Evolutionary conservation across 2,113 vertebrate genomes (phyloP).

Genomic region (Alectura lathami): DNA sequence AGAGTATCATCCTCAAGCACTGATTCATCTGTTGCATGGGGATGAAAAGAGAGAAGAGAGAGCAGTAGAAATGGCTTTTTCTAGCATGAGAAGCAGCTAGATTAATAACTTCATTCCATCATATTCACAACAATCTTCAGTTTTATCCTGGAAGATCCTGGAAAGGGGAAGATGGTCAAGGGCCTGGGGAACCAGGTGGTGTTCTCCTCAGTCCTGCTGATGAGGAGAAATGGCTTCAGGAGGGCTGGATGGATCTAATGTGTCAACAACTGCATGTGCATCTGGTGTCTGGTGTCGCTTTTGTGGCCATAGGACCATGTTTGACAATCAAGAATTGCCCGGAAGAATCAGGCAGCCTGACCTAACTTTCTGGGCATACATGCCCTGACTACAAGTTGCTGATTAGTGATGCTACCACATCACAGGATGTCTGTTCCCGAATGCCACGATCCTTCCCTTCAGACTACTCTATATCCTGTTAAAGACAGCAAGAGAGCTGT

Average conservation of each 20-base stretch:
- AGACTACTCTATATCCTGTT: not conserved
- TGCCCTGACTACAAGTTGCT: not conserved
- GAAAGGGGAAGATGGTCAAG: not conserved
- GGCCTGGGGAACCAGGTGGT: not conserved
- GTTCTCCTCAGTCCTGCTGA: not conserved
- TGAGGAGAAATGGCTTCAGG: not conserved
- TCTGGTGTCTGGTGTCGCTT: not conserved
- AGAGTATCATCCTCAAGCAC: not conserved
- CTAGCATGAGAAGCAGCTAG: not conserved
- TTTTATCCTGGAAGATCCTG: not conserved
- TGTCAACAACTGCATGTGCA: not conserved
- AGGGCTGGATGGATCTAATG: not conserved
- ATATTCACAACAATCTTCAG: not conserved
- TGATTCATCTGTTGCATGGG: not conserved
- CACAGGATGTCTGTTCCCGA: not conserved
- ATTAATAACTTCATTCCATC: not conserved
- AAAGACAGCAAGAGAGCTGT: not conserved
- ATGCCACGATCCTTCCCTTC: not conserved
- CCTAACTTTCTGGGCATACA: not conserved
- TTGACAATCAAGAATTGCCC: not conserved
- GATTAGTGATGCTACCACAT: not conserved
- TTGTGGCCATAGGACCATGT: not conserved
- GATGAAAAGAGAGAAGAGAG: not conserved
- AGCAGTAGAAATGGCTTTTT: not conserved
- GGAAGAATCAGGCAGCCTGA: not conserved